Base-by-base conservation (phyloP, 2,113 vertebrate species). In the Vulpes ferrilata region DNA sequence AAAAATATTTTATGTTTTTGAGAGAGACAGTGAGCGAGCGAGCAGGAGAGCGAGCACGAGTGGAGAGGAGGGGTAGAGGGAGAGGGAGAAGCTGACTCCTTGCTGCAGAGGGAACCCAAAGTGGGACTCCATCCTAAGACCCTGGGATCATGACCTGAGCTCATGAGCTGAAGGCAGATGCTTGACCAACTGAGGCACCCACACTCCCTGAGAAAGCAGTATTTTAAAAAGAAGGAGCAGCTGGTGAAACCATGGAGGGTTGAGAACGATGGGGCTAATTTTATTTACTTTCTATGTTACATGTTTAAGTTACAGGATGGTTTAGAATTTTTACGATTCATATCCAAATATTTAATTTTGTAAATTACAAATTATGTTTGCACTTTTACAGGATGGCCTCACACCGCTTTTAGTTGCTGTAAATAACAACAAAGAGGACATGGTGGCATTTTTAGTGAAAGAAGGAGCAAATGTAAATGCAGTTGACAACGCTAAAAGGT, bases 401-500 rank as follows among this genome's bases (percentile, higher is more conserved):
- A 99, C 99, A 2, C 99, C 99, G 0, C 96, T 99, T 97, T 98
- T 97, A 86, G 98, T 99, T 96, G 99, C 99, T 80, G 89, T 99
- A 73, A 99, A 98, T 0, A 99, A 99, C 97, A 99, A 99, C 79
- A 99, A 99, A 9, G 95, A 98, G 0, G 98, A 99, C 62, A 99
- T 99, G 98, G 98, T 98, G 9, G 99, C 99, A 79, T 99, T 99
- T 96, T 98, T 99, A 8, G 98, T 99, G 53, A 98, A 98, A 86
- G 98, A 99, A 93, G 98, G 98, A 88, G 99, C 99, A 60, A 97
- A 99, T 0, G 98, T 99, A 30, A 98, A 99, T 96, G 95, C 96
- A 35, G 95, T 96, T 69, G 99, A 99, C 97, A 97, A 94, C 0
- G 82, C 71, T 55, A 96, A 98, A 98, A 99, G 99, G 99, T 99